phyloP scores from a whole-genome alignment of 53 echinoderm and acorn worm species.

The Glandiceps talaboti region DNA sequence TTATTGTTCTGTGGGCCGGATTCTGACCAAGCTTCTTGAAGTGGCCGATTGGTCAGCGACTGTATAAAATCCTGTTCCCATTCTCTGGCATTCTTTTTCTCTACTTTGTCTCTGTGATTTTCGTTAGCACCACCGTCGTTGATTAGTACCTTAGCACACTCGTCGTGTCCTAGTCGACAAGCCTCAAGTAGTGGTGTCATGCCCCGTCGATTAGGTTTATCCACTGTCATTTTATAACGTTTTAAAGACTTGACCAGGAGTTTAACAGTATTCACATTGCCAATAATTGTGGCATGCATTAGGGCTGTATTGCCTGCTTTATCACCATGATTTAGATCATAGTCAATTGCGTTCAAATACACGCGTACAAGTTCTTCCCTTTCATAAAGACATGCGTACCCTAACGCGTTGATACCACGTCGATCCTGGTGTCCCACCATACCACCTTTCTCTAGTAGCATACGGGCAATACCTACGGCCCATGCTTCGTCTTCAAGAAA shows the following conservation, averaged over 20 bases:
- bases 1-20: neutral
- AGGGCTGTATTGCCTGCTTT: constrained; percentile 70
- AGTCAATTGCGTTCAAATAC: constrained; percentile 58
- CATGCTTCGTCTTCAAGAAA: constrained; percentile 49
- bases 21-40: constrained; percentile 19
- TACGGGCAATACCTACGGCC: constrained; percentile 69
- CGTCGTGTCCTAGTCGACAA: constrained; percentile 49
- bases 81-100: constrained; percentile 44
- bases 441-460: constrained; percentile 64
- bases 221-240: constrained; percentile 41
- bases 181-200: constrained; percentile 81
- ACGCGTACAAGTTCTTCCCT: constrained; percentile 39
- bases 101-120: constrained; percentile 35
- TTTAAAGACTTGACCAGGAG: constrained; percentile 28
- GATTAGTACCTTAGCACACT: constrained; percentile 33
- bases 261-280: constrained; percentile 30
- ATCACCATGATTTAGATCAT: constrained; percentile 61
- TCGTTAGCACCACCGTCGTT: constrained; percentile 35
- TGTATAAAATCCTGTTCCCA: constrained; percentile 43
- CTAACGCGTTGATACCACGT: constrained; percentile 61
- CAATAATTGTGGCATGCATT: constrained; percentile 66
- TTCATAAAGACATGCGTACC: constrained; percentile 49
- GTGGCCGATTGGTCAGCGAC: constrained; percentile 14
- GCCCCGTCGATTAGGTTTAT: constrained; percentile 52
- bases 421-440: constrained; percentile 57